Conservation (phyloP, 2,888 invertebrate genomes). For the Cataglyphis cursor region DNA sequence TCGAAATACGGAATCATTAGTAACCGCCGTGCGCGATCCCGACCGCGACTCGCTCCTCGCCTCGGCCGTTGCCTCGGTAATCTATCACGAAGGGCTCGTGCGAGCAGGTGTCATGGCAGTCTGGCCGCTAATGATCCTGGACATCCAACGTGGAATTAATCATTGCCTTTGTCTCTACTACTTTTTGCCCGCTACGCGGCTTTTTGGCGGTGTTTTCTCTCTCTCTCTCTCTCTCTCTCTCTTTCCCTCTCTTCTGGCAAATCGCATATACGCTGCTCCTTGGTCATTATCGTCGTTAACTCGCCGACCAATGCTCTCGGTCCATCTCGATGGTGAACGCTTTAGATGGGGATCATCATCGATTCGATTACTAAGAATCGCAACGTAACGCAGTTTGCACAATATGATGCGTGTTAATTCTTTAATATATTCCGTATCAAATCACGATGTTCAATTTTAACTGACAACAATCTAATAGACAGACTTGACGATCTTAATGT, state of each 20-base stretch:
- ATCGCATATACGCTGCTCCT: constrained; percentile 54
- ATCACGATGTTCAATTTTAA: constrained; percentile 34
- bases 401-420: constrained; percentile 24
- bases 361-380: constrained; percentile 17
- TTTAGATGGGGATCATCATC: constrained; percentile 44
- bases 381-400: background rate
- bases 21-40: constrained; percentile 73
- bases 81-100: constrained; percentile 85
- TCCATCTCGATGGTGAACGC: constrained; percentile 53
- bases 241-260: constrained; percentile 14
- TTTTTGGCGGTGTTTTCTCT: constrained; percentile 63
- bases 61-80: constrained; percentile 75
- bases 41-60: constrained; percentile 70
- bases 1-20: constrained; percentile 84
- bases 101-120: constrained; percentile 86
- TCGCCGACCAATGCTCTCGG: constrained; percentile 50
- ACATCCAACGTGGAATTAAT: constrained; percentile 85
- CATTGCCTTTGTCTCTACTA: constrained; percentile 85
- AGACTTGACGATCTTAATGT: constrained; percentile 33
- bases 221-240: constrained; percentile 24
- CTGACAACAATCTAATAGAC: constrained; percentile 39
- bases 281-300: constrained; percentile 71
- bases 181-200: constrained; percentile 72
- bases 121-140: constrained; percentile 84
- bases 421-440: constrained; percentile 21